These are phyloP conservation scores for Acipenser oxyrinchus DNA, from an alignment of 2,797 vertebrate genomes.

Conservation along the genomic window DNA sequence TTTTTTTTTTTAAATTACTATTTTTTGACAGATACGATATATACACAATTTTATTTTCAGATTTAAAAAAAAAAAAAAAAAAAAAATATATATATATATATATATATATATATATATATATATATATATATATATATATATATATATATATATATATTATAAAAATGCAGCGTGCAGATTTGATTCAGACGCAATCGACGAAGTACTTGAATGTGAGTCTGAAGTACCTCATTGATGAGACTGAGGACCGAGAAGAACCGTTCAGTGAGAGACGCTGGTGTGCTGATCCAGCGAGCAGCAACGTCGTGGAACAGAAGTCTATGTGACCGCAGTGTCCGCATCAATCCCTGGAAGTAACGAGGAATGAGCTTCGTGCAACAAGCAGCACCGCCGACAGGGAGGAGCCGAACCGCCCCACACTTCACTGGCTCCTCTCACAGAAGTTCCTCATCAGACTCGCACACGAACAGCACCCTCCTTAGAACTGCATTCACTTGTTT, in stretches of 20 bases:
- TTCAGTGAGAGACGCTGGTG: slow-evolving; percentile 28
- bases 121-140: too few species aligned
- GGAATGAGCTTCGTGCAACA: neutral
- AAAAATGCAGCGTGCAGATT: slow-evolving; percentile 24
- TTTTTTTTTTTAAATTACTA: too few species aligned
- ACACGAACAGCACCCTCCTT: too few species aligned
- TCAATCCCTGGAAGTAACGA: neutral
- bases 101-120: too few species aligned
- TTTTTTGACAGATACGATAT: too few species aligned
- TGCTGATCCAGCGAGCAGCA: neutral
- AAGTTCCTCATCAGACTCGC: too few species aligned
- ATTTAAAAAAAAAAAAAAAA: too few species aligned
- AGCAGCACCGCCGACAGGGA: neutral
- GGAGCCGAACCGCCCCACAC: too few species aligned
- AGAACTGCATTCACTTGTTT: too few species aligned
- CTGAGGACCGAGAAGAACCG: slow-evolving; percentile 50
- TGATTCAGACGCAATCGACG: slow-evolving; percentile 78
- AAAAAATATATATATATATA: too few species aligned
- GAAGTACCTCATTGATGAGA: slow-evolving; percentile 78
- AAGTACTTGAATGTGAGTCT: slow-evolving; percentile 83
- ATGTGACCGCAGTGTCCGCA: neutral
- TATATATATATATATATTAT: slow-evolving; percentile 8
- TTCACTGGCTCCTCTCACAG: too few species aligned
- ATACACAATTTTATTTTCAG: too few species aligned
- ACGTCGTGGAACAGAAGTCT: neutral